Evolutionary conservation across 2,797 vertebrate species (phyloP).

Genomic region (Novumbra hubbsi): DNA sequence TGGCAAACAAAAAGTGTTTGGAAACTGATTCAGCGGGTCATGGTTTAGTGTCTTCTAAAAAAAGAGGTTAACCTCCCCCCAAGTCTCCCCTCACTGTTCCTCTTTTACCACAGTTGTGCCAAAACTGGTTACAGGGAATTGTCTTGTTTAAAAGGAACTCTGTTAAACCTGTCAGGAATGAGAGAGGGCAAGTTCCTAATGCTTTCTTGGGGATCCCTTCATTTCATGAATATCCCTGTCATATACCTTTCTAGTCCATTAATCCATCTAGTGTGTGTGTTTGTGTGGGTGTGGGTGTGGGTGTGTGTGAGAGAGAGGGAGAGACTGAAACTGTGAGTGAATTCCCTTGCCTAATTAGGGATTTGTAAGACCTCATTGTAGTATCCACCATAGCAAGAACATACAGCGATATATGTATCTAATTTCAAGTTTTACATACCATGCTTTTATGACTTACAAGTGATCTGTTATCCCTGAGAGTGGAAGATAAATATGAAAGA

Average conservation of each 20-base stretch:
- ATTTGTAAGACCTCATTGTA: too few relatives aligned
- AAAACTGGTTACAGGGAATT: neutral
- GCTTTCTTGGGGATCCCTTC: neutral
- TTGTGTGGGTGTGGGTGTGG: neutral
- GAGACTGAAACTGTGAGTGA: neutral
- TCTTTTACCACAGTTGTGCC: neutral
- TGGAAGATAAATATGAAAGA: slow-evolving; percentile 16
- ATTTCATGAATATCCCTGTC: neutral
- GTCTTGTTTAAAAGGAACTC: neutral
- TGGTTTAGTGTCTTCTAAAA: too few relatives aligned
- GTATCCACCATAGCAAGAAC: too few relatives aligned
- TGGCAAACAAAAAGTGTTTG: too few relatives aligned
- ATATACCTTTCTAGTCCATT: neutral
- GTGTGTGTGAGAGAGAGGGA: too few relatives aligned
- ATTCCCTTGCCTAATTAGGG: too few relatives aligned
- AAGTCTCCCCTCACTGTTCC: neutral
- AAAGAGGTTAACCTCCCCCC: neutral
- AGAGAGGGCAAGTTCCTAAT: neutral
- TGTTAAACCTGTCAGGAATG: neutral
- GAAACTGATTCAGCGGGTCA: too few relatives aligned
- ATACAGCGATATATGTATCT: too few relatives aligned
- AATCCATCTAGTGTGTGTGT: neutral
- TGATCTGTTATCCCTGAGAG: neutral
- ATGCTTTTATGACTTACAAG: too few relatives aligned
- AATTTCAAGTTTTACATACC: too few relatives aligned